These are phyloP conservation scores for Etia nguti DNA, from an alignment of 2,113 vertebrate species.

Conservation along the genomic window DNA sequence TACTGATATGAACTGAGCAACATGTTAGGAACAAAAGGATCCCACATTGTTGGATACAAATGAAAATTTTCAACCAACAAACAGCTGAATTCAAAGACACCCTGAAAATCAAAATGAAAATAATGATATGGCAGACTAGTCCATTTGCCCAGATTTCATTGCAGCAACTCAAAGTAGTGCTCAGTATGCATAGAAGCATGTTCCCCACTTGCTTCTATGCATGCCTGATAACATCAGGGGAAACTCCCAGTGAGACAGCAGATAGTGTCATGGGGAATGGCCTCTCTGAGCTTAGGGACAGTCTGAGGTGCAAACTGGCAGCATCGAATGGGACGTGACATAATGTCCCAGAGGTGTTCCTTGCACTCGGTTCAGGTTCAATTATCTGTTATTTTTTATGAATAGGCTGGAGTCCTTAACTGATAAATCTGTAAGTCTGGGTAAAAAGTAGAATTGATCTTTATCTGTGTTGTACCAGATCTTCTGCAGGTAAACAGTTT, in stretches of 20 bases:
- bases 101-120: accelerated
- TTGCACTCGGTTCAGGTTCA: background rate
- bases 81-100: background rate
- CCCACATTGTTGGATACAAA: accelerated
- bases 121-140: background rate
- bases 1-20: accelerated
- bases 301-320: background rate
- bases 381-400: background rate
- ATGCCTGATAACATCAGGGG: background rate
- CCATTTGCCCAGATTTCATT: background rate
- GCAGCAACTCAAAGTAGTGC: background rate
- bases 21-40: background rate
- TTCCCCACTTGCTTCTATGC: accelerated
- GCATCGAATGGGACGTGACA: background rate
- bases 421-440: background rate
- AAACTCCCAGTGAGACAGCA: background rate
- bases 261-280: accelerated
- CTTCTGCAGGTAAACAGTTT: background rate
- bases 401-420: background rate
- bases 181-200: accelerated
- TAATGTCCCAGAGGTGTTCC: background rate
- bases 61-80: background rate
- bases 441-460: background rate
- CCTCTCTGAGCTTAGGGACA: background rate
- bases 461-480: background rate